Base-by-base conservation (phyloP, 2,113 vertebrate species). In the Callocephalon fimbriatum region DNA sequence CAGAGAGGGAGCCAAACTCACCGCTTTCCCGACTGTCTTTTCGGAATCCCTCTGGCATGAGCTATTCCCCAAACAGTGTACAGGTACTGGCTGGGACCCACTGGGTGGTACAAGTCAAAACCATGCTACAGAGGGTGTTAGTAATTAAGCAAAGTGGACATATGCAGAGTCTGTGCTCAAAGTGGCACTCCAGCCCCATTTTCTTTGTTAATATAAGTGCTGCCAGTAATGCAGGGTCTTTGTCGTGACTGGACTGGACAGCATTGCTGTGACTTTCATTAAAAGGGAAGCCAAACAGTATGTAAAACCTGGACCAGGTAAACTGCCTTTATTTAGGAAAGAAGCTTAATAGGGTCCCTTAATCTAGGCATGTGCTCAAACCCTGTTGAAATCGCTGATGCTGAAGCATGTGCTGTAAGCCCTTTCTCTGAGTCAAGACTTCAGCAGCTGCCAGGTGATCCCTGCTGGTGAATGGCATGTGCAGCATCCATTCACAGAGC, bases 391-490 rank as follows among this genome's bases (percentile, higher is more conserved):
- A 71, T 18, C 22, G 45, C 51, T 47, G 56, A 27, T 67, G 50
- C 12, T 2, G 5, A 68, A 44, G 10, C 54, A 58, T 0, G 0
- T 37, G 15, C 44, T 59, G 14, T 13, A 40, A 75, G 13, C 15
- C 29, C 53, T 63, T 83, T 65, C 21, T 22, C 13, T n/a, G 22
- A 75, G 29, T 31, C 40, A 29, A 66, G 50, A 27, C 44, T 79
- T 59, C 53, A 42, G 40, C 1, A 4, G 45, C 56, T 83, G 44
- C 17, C 7, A 3, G 15, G 6, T 20, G 50, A 81, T 51, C 66
- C 44, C 37, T 47, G n/a, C 0, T 0, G n/a, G 35, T 40, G 25
- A 77, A 14, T 22, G 6, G 6, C 1, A 0, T 6, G 42, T 86
- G 35, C 29, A n/a, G 7, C 0, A 0, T 16, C 22, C 15, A 3